A percentile compares a stretch with the other conserved stretches of the same genome.
phyloP scores from a whole-genome alignment of 1,140 invertebrate species.

The Pseudomyrmex dendroicus region DNA sequence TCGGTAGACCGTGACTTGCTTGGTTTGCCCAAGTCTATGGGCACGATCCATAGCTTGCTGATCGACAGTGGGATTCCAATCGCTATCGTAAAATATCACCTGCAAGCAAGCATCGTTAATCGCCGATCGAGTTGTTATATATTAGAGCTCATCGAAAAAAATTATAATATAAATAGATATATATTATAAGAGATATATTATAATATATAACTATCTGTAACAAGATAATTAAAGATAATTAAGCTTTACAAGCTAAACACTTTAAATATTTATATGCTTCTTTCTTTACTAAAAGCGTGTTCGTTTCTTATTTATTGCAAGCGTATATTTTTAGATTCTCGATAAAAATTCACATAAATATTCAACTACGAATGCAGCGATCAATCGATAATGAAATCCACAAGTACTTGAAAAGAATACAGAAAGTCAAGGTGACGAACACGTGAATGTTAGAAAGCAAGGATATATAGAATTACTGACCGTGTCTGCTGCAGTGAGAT shows the following conservation, averaged over 20 bases:
- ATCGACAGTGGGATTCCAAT: slow-evolving; percentile 99
- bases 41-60: slow-evolving; percentile 97
- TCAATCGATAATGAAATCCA: slow-evolving; percentile 1
- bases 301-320: not conserved
- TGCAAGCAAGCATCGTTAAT: slow-evolving; percentile 77
- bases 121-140: not conserved
- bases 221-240: not conserved
- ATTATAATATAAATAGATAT: too few species aligned
- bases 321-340: not conserved
- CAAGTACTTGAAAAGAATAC: not conserved
- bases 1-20: slow-evolving; percentile 96
- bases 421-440: not conserved
- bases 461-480: slow-evolving; percentile 85
- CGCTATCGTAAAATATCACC: slow-evolving; percentile 99
- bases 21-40: slow-evolving; percentile 94
- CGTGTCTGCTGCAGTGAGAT: slow-evolving; percentile 99
- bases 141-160: too few species aligned
- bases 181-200: not conserved
- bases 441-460: slow-evolving; percentile 41
- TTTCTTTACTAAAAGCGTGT: not conserved
- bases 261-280: not conserved
- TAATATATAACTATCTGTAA: not conserved
- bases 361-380: not conserved
- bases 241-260: not conserved
- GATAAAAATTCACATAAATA: not conserved